Conservation (phyloP, 2,888 invertebrate genomes). For the Pterostichus niger region DNA sequence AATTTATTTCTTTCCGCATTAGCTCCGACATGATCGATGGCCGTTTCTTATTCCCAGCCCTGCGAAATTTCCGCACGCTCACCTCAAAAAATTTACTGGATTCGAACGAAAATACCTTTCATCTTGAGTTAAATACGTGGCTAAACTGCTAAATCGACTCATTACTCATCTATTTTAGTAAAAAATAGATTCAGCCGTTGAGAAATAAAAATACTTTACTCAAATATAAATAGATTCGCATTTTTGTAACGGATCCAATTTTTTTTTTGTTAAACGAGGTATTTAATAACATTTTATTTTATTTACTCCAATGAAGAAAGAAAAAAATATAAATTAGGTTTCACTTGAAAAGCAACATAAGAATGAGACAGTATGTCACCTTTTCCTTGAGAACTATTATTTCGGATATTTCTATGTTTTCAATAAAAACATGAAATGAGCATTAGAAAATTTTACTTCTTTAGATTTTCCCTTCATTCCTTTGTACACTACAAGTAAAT, state of each 20-base stretch:
- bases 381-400: no score
- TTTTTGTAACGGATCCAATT: constrained; percentile 7
- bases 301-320: no score
- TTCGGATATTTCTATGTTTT: no score
- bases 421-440: no score
- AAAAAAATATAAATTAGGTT: no score
- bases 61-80: constrained; percentile 42
- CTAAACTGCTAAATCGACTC: constrained; percentile 14
- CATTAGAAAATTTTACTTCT: no score
- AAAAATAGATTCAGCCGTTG: neutral
- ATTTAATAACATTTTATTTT: neutral
- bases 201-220: constrained; percentile 2
- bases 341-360: no score
- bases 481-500: no score
- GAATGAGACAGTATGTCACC: no score
- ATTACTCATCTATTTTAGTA: constrained; percentile 23
- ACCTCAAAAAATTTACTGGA: constrained; percentile 40
- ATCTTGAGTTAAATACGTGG: constrained; percentile 36
- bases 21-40: constrained; percentile 57
- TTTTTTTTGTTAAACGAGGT: neutral
- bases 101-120: constrained; percentile 48
- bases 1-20: constrained; percentile 64
- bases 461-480: no score
- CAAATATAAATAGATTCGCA: constrained; percentile 11
- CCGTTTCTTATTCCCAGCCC: constrained; percentile 39